A percentile compares a stretch with the other conserved stretches of the same genome.
These are phyloP conservation scores for Dipodomys stephensi DNA, from an alignment of 2,113 vertebrate genomes.

Conservation along the genomic window DNA sequence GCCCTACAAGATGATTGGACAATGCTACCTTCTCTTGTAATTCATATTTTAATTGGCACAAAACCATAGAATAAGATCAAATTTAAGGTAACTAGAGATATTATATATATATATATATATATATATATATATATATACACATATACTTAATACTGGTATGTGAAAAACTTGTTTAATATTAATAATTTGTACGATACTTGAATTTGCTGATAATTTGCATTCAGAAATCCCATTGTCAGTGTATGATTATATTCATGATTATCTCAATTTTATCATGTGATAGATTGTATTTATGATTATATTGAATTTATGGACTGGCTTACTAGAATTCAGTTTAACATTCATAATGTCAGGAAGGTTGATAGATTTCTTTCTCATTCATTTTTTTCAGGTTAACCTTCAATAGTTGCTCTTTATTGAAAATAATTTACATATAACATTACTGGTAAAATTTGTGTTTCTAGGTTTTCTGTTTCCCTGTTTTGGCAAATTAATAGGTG, in stretches of 20 bases:
- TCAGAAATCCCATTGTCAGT: not conserved
- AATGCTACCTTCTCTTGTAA: not conserved
- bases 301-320: not conserved
- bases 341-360: not conserved
- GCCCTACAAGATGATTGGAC: not conserved
- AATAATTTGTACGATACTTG: not conserved
- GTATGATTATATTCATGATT: not conserved
- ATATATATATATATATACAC: too few species aligned
- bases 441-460: not conserved
- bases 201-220: too few species aligned
- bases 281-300: not conserved
- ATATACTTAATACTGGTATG: too few species aligned
- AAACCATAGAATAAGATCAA: not conserved
- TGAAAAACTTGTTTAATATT: not conserved
- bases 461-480: not conserved
- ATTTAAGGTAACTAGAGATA: not conserved
- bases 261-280: not conserved
- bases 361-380: not conserved
- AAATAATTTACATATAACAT: constrained; percentile 13
- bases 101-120: not conserved
- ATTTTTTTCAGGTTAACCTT: not conserved
- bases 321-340: not conserved
- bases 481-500: not conserved
- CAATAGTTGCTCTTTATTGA: constrained; percentile 6
- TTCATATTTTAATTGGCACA: not conserved